phyloP scores from a whole-genome alignment of 2,113 vertebrate genomes.

The Heptranchias perlo region DNA sequence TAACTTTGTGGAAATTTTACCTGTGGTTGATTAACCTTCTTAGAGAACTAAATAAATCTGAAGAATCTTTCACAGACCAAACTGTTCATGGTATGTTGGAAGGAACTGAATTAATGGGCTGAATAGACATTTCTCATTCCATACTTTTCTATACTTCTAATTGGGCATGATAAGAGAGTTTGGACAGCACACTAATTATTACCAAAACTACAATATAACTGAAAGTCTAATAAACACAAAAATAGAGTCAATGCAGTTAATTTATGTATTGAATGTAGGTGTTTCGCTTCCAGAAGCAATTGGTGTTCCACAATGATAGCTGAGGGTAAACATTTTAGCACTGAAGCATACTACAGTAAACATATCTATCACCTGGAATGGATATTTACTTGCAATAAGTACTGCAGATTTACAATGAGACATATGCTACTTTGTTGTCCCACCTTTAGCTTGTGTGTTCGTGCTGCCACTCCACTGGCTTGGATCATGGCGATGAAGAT shows the following conservation, averaged over 20 bases:
- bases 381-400: background rate
- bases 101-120: background rate
- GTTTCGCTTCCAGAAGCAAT: background rate
- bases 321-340: background rate
- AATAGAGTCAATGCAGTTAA: background rate
- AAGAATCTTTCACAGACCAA: background rate
- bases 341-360: background rate
- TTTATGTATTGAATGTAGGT: background rate
- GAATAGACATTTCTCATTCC: background rate
- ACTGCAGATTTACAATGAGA: background rate
- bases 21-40: background rate
- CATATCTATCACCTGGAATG: background rate
- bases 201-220: background rate
- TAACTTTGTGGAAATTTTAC: background rate
- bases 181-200: background rate
- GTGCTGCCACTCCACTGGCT: slow-evolving; percentile 82
- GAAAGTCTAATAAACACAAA: background rate
- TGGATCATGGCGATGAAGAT: slow-evolving; percentile 98
- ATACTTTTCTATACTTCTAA: background rate
- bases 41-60: background rate
- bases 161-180: background rate
- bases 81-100: background rate
- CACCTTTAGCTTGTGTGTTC: slow-evolving; percentile 81
- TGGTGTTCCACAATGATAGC: background rate
- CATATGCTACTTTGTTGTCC: slow-evolving; percentile 36